A percentile compares a stretch with the other conserved stretches of the same genome.
Evolutionary conservation across 2,113 vertebrate genomes (phyloP).

Genomic region (Rhabdomys dilectus): DNA sequence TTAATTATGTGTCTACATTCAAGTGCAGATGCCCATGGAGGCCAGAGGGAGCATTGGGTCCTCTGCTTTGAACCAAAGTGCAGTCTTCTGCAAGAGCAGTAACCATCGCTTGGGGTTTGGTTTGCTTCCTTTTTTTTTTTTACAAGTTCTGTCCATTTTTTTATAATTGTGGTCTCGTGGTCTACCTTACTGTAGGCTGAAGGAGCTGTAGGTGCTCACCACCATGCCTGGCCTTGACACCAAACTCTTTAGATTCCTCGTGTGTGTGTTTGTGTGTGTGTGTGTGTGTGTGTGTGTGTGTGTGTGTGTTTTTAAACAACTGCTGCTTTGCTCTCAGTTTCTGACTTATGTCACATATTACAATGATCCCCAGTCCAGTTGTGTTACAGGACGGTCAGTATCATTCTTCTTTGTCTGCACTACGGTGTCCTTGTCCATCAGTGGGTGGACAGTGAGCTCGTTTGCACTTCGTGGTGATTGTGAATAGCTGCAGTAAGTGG

Average conservation of each 20-base stretch:
- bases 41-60: not conserved
- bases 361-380: not conserved
- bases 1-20: not conserved
- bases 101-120: not conserved
- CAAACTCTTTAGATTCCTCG: not conserved
- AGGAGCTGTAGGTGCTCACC: not conserved
- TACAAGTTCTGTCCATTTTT: not conserved
- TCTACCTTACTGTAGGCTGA: not conserved
- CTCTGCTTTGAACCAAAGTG: not conserved
- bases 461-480: too few relatives aligned
- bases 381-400: not conserved
- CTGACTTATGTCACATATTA: not conserved
- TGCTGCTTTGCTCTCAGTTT: not conserved
- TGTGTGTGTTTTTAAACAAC: not conserved
- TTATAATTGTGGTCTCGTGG: not conserved
- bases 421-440: not conserved
- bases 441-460: not conserved
- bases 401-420: too few relatives aligned
- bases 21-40: not conserved
- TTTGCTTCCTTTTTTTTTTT: not conserved
- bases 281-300: accelerated
- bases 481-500: not conserved
- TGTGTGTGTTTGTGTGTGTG: too few relatives aligned
- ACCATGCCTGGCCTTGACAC: not conserved
- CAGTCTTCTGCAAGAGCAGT: not conserved